Percentiles rank a stretch among this genome's conserved stretches.
phyloP scores from a whole-genome alignment of 2,888 invertebrate genomes.

The Acrocyrtus sp. region DNA sequence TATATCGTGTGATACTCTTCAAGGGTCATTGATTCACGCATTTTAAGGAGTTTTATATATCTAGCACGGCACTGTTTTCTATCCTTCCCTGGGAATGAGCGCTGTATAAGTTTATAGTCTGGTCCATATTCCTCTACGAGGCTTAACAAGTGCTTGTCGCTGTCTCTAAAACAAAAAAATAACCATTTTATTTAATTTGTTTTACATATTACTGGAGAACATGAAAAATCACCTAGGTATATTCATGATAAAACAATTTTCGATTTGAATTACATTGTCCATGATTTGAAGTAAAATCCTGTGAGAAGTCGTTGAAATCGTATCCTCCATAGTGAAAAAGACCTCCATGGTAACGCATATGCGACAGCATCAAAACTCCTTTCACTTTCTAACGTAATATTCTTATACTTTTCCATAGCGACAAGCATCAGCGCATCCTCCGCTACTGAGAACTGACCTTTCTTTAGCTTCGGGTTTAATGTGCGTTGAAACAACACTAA shows the following conservation, averaged over 20 bases:
- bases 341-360: conserved; percentile 24
- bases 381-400: not conserved
- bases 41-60: not conserved
- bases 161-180: conserved; percentile 9
- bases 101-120: conserved; percentile 11
- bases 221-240: too few relatives aligned
- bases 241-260: too few relatives aligned
- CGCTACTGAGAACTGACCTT: not conserved
- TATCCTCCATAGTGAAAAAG: not conserved
- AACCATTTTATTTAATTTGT: not conserved
- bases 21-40: not conserved
- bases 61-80: conserved; percentile 20
- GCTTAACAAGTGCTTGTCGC: not conserved
- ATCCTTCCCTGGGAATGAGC: conserved; percentile 10
- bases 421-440: conserved; percentile 26
- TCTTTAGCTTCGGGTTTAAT: not conserved
- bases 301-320: conserved; percentile 9
- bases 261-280: conserved; percentile 11
- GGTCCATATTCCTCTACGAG: conserved; percentile 14
- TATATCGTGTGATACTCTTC: conserved; percentile 20
- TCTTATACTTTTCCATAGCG: conserved; percentile 10
- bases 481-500: not conserved
- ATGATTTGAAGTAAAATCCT: not conserved
- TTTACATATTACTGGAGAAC: not conserved
- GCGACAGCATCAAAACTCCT: not conserved